Evolutionary conservation across 2,113 vertebrate species (phyloP).

Genomic region (Synchiropus splendidus): DNA sequence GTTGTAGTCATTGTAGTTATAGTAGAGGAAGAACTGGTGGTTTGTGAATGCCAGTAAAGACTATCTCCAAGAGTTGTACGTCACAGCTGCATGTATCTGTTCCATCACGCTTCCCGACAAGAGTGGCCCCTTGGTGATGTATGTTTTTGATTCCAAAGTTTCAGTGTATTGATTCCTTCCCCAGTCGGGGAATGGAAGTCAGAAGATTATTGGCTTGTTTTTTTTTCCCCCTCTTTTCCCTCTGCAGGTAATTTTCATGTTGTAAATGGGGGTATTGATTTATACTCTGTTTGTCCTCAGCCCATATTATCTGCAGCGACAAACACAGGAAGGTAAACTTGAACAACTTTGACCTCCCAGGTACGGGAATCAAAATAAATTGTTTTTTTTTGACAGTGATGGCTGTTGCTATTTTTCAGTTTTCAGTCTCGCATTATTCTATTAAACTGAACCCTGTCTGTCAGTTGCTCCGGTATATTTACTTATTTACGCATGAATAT

Average conservation of each 20-base stretch:
- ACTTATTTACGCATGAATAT: too few species aligned
- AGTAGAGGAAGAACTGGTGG: too few species aligned
- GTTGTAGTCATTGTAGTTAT: too few species aligned
- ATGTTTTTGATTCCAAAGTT: conserved; percentile 33
- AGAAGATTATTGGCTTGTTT: conserved; percentile 48
- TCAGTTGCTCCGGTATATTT: too few species aligned
- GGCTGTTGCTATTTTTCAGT: too few species aligned
- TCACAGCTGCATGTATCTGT: conserved; percentile 7
- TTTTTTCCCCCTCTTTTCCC: conserved; percentile 14
- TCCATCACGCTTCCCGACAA: not conserved
- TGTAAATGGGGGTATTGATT: conserved; percentile 55
- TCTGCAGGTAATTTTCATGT: conserved; percentile 52
- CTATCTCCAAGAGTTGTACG: not conserved
- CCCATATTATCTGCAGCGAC: conserved; percentile 29
- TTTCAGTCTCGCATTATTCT: too few species aligned
- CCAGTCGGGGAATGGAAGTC: conserved; percentile 34
- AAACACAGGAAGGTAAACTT: conserved; percentile 20
- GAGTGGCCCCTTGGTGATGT: conserved; percentile 16
- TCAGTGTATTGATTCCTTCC: conserved; percentile 41
- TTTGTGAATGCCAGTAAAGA: not conserved
- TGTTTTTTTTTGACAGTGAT: conserved; percentile 1
- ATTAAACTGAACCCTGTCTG: too few species aligned
- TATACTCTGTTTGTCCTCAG: conserved; percentile 30
- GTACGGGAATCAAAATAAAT: not conserved
- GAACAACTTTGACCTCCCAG: conserved; percentile 16